Conservation (phyloP, 2,797 vertebrate species). For the Hippopotamyrus pictus region DNA sequence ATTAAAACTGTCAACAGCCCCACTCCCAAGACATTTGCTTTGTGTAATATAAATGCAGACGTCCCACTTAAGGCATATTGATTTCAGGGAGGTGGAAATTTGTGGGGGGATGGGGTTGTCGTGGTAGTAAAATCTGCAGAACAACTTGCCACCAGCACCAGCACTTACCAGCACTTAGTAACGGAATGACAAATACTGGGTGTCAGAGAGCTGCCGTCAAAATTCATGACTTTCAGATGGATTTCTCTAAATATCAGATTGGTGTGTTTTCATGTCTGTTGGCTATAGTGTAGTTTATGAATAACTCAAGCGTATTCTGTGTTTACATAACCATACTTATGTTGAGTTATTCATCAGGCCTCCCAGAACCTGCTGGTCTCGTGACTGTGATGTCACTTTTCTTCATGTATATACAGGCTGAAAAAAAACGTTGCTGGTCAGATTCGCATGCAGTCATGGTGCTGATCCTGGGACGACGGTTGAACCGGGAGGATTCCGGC, state of each 20-base stretch:
- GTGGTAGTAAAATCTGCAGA: background rate
- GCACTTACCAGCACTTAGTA: background rate
- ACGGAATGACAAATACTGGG: background rate
- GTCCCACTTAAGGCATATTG: background rate
- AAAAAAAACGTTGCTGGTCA: background rate
- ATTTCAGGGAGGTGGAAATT: background rate
- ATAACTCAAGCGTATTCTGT: background rate
- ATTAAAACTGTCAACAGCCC: background rate
- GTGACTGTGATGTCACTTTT: background rate
- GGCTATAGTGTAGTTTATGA: background rate
- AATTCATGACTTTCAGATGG: background rate
- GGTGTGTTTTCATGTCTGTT: background rate
- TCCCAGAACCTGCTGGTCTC: background rate
- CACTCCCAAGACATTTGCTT: background rate
- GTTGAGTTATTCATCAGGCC: background rate
- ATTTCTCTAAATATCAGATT: background rate
- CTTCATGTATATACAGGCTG: background rate
- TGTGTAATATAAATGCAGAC: background rate
- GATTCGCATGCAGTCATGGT: conserved; percentile 80
- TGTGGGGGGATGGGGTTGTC: background rate
- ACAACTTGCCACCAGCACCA: background rate
- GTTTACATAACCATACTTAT: background rate
- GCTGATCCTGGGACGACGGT: conserved; percentile 89
- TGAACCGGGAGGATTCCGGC: conserved; percentile 86
- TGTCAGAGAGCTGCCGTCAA: background rate